phyloP scores from a whole-genome alignment of 2,797 vertebrate species.

The Dipus sagitta region DNA sequence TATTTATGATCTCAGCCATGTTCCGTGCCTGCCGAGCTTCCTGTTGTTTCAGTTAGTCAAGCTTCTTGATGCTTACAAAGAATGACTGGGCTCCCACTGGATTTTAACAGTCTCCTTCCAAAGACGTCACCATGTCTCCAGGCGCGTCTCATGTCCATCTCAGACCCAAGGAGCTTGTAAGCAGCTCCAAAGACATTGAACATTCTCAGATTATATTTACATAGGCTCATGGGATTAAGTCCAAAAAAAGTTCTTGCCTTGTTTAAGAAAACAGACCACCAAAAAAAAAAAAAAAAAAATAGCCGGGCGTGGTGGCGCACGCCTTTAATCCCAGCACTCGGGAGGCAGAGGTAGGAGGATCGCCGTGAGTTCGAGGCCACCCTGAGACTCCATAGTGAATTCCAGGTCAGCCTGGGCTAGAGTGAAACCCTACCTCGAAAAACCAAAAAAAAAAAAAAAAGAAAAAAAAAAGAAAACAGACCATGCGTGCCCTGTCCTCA shows the following conservation, averaged over 20 bases:
- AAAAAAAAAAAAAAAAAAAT: no score
- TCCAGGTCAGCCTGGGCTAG: no score
- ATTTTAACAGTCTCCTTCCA: neutral
- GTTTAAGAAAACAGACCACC: slow-evolving; percentile 13
- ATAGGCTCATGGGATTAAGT: neutral
- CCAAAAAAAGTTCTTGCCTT: neutral
- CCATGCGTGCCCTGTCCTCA: neutral
- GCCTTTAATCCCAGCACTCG: no score
- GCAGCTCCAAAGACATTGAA: neutral
- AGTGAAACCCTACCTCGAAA: no score
- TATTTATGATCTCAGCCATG: neutral
- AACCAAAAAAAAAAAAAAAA: no score
- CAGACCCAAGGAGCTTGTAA: neutral
- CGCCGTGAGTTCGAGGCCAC: no score
- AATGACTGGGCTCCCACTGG: neutral
- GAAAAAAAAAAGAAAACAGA: slow-evolving; percentile 55
- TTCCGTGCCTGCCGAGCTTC: neutral
- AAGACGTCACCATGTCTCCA: neutral
- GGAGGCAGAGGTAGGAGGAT: no score
- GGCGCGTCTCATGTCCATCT: neutral
- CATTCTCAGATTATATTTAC: neutral
- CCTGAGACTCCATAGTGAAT: no score
- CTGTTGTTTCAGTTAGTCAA: neutral
- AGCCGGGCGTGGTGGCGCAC: no score
- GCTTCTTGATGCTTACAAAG: neutral